phyloP scores from a whole-genome alignment of 2,113 vertebrate genomes.

The Hirundichthys speculiger region DNA sequence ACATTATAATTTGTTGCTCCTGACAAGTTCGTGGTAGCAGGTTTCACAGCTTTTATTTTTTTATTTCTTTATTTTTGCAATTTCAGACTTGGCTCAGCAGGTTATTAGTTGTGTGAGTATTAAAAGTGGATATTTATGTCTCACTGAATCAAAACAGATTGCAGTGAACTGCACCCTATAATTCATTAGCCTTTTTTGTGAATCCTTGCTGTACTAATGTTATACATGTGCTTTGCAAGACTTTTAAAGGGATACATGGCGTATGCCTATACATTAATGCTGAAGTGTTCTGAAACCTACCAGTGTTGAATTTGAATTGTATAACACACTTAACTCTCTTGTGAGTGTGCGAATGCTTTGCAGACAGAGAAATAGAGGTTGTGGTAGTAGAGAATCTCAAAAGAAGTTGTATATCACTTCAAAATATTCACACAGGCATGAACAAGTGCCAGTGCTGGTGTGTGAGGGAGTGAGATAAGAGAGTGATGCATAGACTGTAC shows the following conservation, averaged over 20 bases:
- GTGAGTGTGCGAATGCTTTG: too few relatives aligned
- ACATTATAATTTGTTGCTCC: neutral
- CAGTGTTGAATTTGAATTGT: too few relatives aligned
- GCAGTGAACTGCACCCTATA: slow-evolving; percentile 36
- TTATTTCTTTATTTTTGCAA: neutral
- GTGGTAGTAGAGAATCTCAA: too few relatives aligned
- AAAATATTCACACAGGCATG: too few relatives aligned
- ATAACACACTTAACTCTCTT: too few relatives aligned
- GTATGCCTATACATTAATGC: slow-evolving; percentile 29
- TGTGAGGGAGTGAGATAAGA: too few relatives aligned
- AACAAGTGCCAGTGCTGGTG: too few relatives aligned
- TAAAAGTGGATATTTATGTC: neutral
- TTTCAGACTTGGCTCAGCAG: neutral
- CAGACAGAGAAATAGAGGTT: too few relatives aligned
- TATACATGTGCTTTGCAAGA: slow-evolving; percentile 18
- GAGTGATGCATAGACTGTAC: too few relatives aligned
- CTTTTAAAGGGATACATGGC: slow-evolving; percentile 20
- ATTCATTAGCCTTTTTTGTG: slow-evolving; percentile 34
- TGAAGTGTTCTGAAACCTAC: neutral
- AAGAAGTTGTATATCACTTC: too few relatives aligned
- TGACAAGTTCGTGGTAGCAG: neutral
- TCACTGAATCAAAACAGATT: neutral
- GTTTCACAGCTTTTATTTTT: neutral
- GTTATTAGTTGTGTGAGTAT: neutral
- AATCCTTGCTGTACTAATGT: neutral